Conservation (phyloP, 2,797 vertebrate genomes). For the Muscicapa comitata region DNA sequence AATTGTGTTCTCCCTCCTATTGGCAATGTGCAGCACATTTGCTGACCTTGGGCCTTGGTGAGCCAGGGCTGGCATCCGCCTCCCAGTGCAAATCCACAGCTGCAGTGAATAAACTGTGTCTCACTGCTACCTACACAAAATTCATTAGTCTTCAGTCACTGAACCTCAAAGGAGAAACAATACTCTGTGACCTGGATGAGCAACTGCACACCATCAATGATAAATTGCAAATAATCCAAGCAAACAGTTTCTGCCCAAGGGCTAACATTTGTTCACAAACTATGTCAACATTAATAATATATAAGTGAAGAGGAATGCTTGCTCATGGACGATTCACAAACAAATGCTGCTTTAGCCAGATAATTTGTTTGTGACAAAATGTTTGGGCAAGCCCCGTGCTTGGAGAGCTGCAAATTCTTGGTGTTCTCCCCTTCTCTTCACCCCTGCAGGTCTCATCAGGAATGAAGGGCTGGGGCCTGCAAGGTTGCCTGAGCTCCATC, state of each 20-base stretch:
- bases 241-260: not conserved
- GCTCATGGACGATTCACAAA: not conserved
- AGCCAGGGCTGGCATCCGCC: not conserved
- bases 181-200: not conserved
- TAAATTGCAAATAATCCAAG: constrained; percentile 11
- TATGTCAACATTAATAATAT: not conserved
- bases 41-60: not conserved
- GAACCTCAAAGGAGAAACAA: not conserved
- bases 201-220: not conserved
- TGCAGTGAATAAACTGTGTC: not conserved
- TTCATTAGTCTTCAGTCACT: not conserved
- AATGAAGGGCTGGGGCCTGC: not conserved
- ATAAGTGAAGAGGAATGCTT: not conserved
- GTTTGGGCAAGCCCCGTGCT: not conserved
- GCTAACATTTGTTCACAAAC: not conserved
- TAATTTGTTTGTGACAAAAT: not conserved
- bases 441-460: not conserved
- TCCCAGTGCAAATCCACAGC: not conserved
- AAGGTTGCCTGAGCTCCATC: not conserved
- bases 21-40: not conserved
- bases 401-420: not conserved
- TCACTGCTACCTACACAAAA: not conserved
- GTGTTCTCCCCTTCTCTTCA: not conserved
- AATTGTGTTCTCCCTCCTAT: not conserved
- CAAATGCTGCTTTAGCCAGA: not conserved